Evolutionary conservation across 2,888 invertebrate genomes (phyloP).

Genomic region (Drosophila robusta): DNA sequence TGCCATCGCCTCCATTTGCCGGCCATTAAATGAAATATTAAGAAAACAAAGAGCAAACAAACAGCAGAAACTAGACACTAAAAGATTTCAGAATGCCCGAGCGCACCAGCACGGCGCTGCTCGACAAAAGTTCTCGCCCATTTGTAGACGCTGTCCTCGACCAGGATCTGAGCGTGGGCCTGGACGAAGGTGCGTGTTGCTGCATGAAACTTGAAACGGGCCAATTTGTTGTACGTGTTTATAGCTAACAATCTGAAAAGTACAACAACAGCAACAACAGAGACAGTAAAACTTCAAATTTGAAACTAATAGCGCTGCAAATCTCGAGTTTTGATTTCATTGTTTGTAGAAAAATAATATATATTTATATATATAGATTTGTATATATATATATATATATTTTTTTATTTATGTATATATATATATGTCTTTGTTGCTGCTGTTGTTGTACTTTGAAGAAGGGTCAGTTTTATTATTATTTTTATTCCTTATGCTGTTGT

Average conservation of each 20-base stretch:
- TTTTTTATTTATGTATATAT: too few relatives aligned
- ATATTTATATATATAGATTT: neutral
- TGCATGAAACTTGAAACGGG: slow-evolving; percentile 48
- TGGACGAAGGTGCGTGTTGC: slow-evolving; percentile 38
- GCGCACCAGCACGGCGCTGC: slow-evolving; percentile 1
- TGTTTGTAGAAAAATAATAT: slow-evolving; percentile 10
- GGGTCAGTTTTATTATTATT: neutral
- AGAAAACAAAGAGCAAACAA: slow-evolving; percentile 48
- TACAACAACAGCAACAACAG: slow-evolving; percentile 19
- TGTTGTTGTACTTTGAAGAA: too few relatives aligned
- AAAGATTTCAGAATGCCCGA: slow-evolving; percentile 33
- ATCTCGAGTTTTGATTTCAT: slow-evolving; percentile 40
- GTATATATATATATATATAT: too few relatives aligned
- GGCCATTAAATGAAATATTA: slow-evolving; percentile 52
- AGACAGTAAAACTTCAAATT: slow-evolving; percentile 54
- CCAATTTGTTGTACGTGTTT: slow-evolving; percentile 71
- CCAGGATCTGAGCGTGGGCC: neutral
- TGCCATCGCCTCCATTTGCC: slow-evolving; percentile 18
- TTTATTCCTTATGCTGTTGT: neutral
- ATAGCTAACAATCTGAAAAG: slow-evolving; percentile 57
- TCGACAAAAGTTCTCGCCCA: slow-evolving; percentile 12
- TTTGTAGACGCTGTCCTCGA: neutral
- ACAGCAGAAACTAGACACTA: slow-evolving; percentile 44
- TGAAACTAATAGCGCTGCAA: slow-evolving; percentile 66
- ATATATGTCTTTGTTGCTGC: too few relatives aligned